Base-by-base conservation (phyloP, 2,113 vertebrate species). In the Neopipo cinnamomea region DNA sequence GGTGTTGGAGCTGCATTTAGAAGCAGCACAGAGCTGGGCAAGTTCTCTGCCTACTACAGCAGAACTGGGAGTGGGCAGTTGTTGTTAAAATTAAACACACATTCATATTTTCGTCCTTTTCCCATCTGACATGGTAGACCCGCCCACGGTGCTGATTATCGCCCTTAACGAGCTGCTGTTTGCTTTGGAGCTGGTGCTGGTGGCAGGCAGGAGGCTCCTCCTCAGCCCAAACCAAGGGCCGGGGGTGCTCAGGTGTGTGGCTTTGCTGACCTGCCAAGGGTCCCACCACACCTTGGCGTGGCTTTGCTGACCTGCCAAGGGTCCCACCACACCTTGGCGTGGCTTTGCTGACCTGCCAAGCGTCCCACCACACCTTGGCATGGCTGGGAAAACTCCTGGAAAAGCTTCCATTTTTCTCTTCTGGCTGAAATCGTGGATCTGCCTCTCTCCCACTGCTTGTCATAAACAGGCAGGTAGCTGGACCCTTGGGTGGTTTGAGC, bases 291-390 rank as follows among this genome's bases (percentile, higher is more conserved):
- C 49, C 24, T 63, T 10, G 5, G 24, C 49, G 13, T 5, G 31
- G 37, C 76, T 81, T n/a, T n/a, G n/a, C n/a, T n/a, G 33, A 31
- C 46, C 44, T 50, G 12, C 50, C 1, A 3, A 46, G 39, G 0
- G 0, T 49, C 42, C 35, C 59, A 20, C 25, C 2, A 6, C 5
- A 18, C 49, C 24, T 63, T 10, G 5, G 24, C 49, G 18, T 3
- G 5, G 19, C 35, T 82, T 17, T 77, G 86, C 56, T 70, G 33
- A 31, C 46, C 44, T 50, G 12, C 50, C 1, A 3, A 46, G 39
- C 0, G 0, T 49, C 42, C 35, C 59, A 20, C 25, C 2, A 6
- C 5, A 18, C 49, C 24, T 63, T 10, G 5, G 24, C 49, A 14
- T 5, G 31, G 37, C 76, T 81, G 81, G 19, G 35, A 37, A 78